These are phyloP conservation scores for Crocidura indochinensis DNA, from an alignment of 2,797 vertebrate species.

Conservation along the genomic window DNA sequence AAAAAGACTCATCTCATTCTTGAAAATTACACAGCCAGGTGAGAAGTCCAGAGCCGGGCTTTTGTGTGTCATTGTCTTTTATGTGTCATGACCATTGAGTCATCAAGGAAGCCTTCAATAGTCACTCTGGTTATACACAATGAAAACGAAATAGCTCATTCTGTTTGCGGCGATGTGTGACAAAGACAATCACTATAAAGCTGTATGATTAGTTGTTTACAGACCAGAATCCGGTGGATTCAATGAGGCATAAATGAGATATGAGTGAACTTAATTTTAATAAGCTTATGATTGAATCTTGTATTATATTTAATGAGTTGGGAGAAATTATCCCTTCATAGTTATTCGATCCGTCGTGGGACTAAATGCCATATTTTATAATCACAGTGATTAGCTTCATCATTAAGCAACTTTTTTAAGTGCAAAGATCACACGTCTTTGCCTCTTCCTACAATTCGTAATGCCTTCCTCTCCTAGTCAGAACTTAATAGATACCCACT, in stretches of 20 bases:
- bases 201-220: conserved; percentile 28
- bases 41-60: not conserved
- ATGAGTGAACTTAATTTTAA: conserved; percentile 36
- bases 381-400: conserved; percentile 44
- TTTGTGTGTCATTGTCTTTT: not conserved
- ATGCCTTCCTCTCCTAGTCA: conserved; percentile 31
- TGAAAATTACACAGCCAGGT: conserved; percentile 20
- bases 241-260: conserved; percentile 29
- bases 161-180: not conserved
- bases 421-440: not conserved
- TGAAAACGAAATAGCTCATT: conserved; percentile 26
- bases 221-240: conserved; percentile 52
- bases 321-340: conserved; percentile 40
- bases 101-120: not conserved
- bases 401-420: conserved; percentile 11
- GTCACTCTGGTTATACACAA: not conserved
- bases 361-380: conserved; percentile 28
- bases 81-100: not conserved
- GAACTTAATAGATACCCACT: conserved; percentile 57
- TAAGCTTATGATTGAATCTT: not conserved
- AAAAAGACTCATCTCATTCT: not conserved
- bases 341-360: conserved; percentile 1
- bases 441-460: conserved; percentile 47
- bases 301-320: conserved; percentile 48
- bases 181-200: conserved; percentile 20